Evolutionary conservation across 2,113 vertebrate genomes (phyloP), one percentile per base, ranked within the genome.

Genomic region (Galbula dea): DNA sequence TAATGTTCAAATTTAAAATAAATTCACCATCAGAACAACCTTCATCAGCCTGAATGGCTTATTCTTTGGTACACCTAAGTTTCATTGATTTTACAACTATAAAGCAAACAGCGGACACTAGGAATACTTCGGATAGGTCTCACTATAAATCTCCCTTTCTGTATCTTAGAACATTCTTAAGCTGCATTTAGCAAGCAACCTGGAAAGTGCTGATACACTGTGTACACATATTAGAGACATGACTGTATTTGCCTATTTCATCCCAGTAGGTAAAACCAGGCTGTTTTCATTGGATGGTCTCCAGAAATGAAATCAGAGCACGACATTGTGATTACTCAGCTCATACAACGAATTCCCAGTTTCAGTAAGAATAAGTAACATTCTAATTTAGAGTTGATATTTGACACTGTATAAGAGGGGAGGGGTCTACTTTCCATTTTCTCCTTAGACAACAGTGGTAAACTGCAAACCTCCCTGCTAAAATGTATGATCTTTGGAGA

Each of bases 221-320:
- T 71, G 82, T 55, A 88, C 84, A 94, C 94, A 90, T 68, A 96
- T 85, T 89, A 95, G 58, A 87, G 75, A 87, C 89, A 85, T 67
- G 95, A 83, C 95, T 87, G 81, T 88, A 91, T 96, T 91, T 96
- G 95, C 91, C 92, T 92, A 55, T 91, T 92, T 91, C 94, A 94
- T 95, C 95, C 93, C 95, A 91, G 94, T 95, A 95, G 96, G 91
- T 96, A 93, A 92, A 89, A 93, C 30, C 9, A 27, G 86, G 80
- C 83, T 91, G 81, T 96, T 96, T 96, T 90, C 83, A 94, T 69
- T 96, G 96, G 95, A 72, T 49, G 74, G 86, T 82, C 89, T 96
- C 95, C 91, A 96, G 93, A 55, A 96, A 87, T 86, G 41, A 89
- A 93, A 96, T 91, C 96, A 96, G 93, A 96, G 91, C 94, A 80